Evolutionary conservation across 2,797 vertebrate genomes (phyloP), one percentile per base, ranked within the genome.

Genomic region (Sebastes dallii): DNA sequence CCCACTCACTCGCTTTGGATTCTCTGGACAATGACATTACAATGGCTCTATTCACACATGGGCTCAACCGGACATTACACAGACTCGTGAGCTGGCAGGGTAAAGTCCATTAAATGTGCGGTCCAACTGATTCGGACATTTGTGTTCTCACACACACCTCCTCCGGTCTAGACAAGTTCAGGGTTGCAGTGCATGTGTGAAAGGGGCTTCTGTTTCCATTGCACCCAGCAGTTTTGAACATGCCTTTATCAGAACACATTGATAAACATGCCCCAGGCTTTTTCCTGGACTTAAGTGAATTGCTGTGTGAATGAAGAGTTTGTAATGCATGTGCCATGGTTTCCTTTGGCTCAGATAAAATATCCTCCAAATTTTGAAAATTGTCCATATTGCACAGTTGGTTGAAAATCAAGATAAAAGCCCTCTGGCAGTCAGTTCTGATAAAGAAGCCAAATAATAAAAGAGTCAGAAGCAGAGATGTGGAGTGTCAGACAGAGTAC

Each of bases 211-310:
- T 83, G 88, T 92, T 91, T 79, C 87, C 86, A 88, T 89, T 88
- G 77, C 76, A 75, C 36, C 86, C 30, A 59, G 34, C 50, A 62
- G 66, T 59, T 80, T 78, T 84, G 67, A 80, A 77, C 60, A 74
- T 42, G 62, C 42, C 22, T 71, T 75, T 29, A 72, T 85, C 46
- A 39, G 42, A 66, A 83, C 22, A 42, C 66, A 54, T 6, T 50
- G 22, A 81, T 75, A 55, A 89, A 88, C 73, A 29, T 11, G 75
- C 85, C 67, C 20, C 6, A 32, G 67, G 86, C 81, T 72, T 84
- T 78, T 80, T 74, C 27, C 24, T 68, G 71, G 80, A 80, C 77
- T 77, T 85, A 59, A 87, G 78, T 85, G 81, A 91, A 86, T 91
- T 81, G 82, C 52, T 70, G 25, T 56, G 62, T 50, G 30, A 73